Evolutionary conservation across 2,113 vertebrate species (phyloP).

Genomic region (Ctenomys sociabilis): DNA sequence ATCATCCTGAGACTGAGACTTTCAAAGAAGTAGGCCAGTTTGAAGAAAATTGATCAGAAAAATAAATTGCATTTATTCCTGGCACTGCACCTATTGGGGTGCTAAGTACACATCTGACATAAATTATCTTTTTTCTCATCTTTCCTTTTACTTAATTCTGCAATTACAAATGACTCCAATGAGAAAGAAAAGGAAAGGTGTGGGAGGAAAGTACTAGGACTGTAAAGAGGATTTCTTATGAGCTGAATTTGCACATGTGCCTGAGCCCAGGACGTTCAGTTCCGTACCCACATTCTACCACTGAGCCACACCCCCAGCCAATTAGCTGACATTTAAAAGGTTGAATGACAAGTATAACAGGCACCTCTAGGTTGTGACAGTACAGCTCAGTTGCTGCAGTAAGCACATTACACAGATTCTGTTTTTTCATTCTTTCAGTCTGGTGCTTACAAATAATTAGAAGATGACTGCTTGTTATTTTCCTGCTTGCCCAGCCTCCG

Average conservation of each 20-base stretch:
- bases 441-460: slow-evolving; percentile 3
- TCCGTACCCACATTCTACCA: too few species aligned
- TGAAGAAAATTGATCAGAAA: slow-evolving; percentile 46
- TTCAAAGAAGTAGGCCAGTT: neutral
- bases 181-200: neutral
- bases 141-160: neutral
- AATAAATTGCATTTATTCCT: neutral
- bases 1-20: neutral
- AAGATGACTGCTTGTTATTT: neutral
- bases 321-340: neutral
- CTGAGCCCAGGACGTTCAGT: neutral
- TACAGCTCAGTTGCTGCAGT: neutral
- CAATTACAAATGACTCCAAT: neutral
- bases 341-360: neutral
- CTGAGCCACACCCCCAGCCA: neutral
- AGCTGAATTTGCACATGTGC: neutral
- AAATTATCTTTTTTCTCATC: neutral
- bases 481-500: neutral
- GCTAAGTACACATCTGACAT: neutral
- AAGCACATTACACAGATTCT: neutral
- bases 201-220: neutral
- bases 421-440: slow-evolving; percentile 3
- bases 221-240: neutral
- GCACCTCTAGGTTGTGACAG: neutral
- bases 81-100: neutral